phyloP scores from a whole-genome alignment of 2,113 vertebrate genomes.

The Turdus rufiventris region DNA sequence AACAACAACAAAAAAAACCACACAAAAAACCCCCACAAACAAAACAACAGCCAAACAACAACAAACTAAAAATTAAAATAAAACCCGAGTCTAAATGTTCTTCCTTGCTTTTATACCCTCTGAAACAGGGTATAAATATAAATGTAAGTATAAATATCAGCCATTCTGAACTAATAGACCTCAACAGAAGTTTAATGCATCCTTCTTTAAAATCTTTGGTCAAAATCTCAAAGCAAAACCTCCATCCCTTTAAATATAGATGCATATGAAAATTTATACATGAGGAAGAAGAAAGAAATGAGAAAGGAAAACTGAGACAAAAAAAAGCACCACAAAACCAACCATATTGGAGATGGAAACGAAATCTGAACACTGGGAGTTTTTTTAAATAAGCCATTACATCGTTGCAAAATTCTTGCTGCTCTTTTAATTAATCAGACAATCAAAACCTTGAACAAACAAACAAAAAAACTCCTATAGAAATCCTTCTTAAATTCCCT shows the following conservation, averaged over 20 bases:
- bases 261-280: not conserved
- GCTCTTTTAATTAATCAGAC: not conserved
- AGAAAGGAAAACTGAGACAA: not conserved
- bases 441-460: not conserved
- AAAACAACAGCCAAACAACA: not conserved
- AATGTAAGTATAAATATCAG: not conserved
- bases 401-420: not conserved
- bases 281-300: not conserved
- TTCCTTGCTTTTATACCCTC: not conserved
- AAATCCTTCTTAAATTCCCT: not conserved
- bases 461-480: too few species aligned
- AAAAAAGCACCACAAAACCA: not conserved
- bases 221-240: not conserved
- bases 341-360: not conserved
- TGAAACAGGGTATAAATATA: too few species aligned
- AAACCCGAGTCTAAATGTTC: not conserved
- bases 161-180: not conserved
- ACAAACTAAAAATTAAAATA: not conserved
- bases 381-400: not conserved
- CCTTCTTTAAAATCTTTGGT: not conserved
- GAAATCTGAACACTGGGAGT: not conserved
- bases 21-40: not conserved
- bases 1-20: not conserved
- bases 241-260: not conserved
- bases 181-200: not conserved